Evolutionary conservation across 2,113 vertebrate genomes (phyloP).

Genomic region (Ptychochromis oligacanthus): DNA sequence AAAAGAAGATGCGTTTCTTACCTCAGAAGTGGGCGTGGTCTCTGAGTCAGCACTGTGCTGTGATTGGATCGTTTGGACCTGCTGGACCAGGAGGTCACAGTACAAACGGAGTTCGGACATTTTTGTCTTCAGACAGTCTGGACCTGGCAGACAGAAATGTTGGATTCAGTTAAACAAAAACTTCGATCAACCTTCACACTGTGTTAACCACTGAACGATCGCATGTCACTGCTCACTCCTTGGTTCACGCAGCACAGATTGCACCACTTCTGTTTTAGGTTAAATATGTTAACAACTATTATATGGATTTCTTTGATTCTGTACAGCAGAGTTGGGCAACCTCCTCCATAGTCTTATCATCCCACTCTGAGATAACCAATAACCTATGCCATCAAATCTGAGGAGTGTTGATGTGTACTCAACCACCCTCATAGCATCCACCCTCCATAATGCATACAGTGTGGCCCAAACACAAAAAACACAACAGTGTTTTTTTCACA

Average conservation of each 20-base stretch:
- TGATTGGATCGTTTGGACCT: constrained; percentile 77
- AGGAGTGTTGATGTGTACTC: no score
- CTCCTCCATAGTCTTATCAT: neutral
- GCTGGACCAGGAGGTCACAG: constrained; percentile 88
- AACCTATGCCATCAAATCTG: no score
- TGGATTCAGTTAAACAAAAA: neutral
- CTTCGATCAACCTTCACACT: neutral
- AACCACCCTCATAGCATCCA: neutral
- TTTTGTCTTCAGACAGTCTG: constrained; percentile 94
- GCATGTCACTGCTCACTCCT: neutral
- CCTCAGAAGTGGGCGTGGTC: constrained; percentile 57
- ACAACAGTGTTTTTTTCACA: neutral
- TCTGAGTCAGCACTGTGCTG: constrained; percentile 77
- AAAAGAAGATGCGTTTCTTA: neutral
- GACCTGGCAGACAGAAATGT: constrained; percentile 45
- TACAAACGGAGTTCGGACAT: constrained; percentile 98
- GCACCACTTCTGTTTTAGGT: neutral
- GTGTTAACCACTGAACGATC: accelerated
- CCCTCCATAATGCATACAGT: neutral
- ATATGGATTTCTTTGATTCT: neutral
- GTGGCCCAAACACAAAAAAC: neutral
- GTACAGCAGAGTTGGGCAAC: neutral
- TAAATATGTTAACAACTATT: neutral
- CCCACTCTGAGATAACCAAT: neutral
- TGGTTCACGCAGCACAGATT: neutral